phyloP scores from a whole-genome alignment of 2,888 invertebrate genomes.

The Poecilus cupreus region DNA sequence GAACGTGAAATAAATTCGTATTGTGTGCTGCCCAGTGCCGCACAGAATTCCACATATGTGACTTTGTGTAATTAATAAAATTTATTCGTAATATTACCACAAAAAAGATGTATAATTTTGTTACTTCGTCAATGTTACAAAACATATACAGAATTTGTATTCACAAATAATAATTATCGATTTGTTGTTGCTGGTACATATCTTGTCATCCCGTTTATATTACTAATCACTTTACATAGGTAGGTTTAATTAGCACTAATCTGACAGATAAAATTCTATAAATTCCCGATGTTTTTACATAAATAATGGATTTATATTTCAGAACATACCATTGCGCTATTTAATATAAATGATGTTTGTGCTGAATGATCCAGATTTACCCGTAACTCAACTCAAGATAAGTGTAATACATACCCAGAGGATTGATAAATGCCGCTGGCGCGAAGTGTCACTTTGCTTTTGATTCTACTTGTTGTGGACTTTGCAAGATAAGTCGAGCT shows the following conservation, averaged over 20 bases:
- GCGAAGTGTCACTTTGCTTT: constrained; percentile 41
- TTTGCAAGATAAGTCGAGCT: constrained; percentile 64
- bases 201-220: constrained; percentile 25
- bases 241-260: constrained; percentile 7
- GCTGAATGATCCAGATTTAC: neutral
- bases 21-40: neutral
- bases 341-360: neutral
- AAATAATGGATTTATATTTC: neutral
- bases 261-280: constrained; percentile 15
- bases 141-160: neutral
- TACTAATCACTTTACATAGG: constrained; percentile 22
- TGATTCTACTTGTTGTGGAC: constrained; percentile 54
- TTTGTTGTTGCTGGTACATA: neutral
- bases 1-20: constrained; percentile 35
- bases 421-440: constrained; percentile 36
- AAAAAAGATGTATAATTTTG: neutral
- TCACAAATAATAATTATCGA: neutral
- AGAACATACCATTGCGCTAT: neutral
- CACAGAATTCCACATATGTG: constrained; percentile 3
- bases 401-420: constrained; percentile 10
- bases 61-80: neutral
- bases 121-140: neutral
- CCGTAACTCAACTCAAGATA: neutral
- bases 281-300: constrained; percentile 15
- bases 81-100: neutral